A percentile compares a stretch with the other conserved stretches of the same genome.
Evolutionary conservation across 2,888 invertebrate species (phyloP).

Genomic region (Drosophila anomelani): DNA sequence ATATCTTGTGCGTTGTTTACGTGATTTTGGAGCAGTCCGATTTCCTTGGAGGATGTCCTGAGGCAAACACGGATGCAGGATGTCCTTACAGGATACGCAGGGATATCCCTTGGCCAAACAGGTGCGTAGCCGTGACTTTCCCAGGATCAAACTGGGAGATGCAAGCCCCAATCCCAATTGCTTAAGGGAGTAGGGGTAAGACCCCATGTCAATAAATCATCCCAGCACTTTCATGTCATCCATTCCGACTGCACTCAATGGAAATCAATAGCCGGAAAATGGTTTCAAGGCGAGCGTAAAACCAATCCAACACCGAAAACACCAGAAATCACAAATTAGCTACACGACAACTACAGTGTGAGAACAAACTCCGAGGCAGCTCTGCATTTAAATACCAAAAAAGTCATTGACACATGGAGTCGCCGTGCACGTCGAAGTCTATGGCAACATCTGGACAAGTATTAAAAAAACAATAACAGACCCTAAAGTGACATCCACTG

Average conservation of each 20-base stretch:
- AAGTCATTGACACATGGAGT: conserved; percentile 63
- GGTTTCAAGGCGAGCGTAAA: conserved; percentile 77
- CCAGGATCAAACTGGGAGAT: conserved; percentile 6
- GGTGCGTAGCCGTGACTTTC: conserved; percentile 52
- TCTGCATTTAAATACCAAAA: conserved; percentile 54
- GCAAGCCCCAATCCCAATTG: conserved; percentile 9
- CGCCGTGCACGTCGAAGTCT: conserved; percentile 13
- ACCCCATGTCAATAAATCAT: conserved; percentile 66
- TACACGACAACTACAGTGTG: conserved; percentile 72
- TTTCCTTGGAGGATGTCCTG: conserved; percentile 61
- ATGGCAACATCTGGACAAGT: conserved; percentile 65
- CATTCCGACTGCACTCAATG: conserved; percentile 30
- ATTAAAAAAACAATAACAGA: conserved; percentile 53
- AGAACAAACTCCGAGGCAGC: conserved; percentile 62
- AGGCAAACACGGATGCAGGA: conserved; percentile 67
- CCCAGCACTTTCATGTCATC: conserved; percentile 68
- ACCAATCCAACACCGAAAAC: conserved; percentile 78
- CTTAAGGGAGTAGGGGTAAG: not conserved
- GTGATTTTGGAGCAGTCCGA: conserved; percentile 71
- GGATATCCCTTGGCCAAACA: conserved; percentile 51
- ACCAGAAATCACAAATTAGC: conserved; percentile 83
- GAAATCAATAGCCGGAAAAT: conserved; percentile 82
- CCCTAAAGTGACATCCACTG: conserved; percentile 47
- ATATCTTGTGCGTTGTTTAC: conserved; percentile 60
- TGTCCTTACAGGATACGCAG: conserved; percentile 50